A percentile compares a stretch with the other conserved stretches of the same genome.
Evolutionary conservation across 2,888 invertebrate genomes (phyloP).

Genomic region (Andrena bucephala): DNA sequence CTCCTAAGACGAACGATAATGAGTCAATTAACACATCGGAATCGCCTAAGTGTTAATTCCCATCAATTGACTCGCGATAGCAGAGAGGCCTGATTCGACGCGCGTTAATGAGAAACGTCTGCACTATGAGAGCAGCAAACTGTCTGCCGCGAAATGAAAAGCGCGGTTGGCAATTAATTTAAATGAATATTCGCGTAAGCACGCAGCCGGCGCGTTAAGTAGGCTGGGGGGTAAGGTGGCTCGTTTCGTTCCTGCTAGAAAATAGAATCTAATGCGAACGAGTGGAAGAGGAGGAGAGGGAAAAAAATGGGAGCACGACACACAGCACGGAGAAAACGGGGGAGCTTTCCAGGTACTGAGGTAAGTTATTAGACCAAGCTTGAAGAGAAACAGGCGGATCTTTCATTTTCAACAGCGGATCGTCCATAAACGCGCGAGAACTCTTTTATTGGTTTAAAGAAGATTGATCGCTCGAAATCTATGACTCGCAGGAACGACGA

Average conservation of each 20-base stretch:
- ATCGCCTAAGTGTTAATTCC: constrained; percentile 27
- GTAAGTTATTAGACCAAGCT: constrained; percentile 8
- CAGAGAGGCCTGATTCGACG: constrained; percentile 17
- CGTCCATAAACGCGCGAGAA: constrained; percentile 6
- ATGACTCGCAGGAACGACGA: constrained; percentile 6
- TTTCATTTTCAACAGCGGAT: constrained; percentile 24
- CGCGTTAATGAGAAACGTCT: constrained; percentile 26
- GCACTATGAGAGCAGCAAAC: constrained; percentile 17
- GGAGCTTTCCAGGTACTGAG: background rate
- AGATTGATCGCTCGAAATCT: constrained; percentile 42
- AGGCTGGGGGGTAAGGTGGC: constrained; percentile 28
- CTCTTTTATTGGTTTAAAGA: constrained; percentile 41
- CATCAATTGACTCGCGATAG: constrained; percentile 36
- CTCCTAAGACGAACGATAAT: constrained; percentile 19
- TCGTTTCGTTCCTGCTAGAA: constrained; percentile 32
- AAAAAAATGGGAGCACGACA: constrained; percentile 18
- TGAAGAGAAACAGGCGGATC: constrained; percentile 1
- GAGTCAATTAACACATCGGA: constrained; percentile 40
- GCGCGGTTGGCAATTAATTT: constrained; percentile 40
- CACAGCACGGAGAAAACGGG: background rate
- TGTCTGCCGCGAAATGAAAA: constrained; percentile 25
- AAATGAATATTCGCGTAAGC: constrained; percentile 36
- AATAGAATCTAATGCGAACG: constrained; percentile 33
- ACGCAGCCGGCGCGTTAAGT: constrained; percentile 34
- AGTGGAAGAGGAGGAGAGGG: too few species aligned